Conservation (phyloP, 2,113 vertebrate species). For the Syngnathoides biaculeatus region DNA sequence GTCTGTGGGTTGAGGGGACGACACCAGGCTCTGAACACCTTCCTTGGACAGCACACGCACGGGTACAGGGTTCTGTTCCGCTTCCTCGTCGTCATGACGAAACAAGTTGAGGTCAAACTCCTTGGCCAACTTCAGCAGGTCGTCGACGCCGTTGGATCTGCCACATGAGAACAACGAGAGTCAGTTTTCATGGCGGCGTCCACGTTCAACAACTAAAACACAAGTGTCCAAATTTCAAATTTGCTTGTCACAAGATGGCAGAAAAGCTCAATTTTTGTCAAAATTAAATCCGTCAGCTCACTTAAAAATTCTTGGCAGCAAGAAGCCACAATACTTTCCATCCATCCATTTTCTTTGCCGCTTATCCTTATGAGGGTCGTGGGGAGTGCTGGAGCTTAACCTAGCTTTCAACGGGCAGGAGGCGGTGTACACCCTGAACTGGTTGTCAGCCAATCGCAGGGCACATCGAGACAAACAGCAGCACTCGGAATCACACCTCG, state of each 20-base stretch:
- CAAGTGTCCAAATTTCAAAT: background rate
- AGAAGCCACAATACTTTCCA: background rate
- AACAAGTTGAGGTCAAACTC: slow-evolving; percentile 90
- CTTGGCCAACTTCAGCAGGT: slow-evolving; percentile 86
- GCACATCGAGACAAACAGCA: too few species aligned
- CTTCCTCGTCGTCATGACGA: slow-evolving; percentile 60
- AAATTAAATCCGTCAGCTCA: too few species aligned
- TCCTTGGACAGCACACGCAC: slow-evolving; percentile 13
- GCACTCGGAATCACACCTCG: too few species aligned
- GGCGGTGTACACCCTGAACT: too few species aligned
- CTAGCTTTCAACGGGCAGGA: too few species aligned
- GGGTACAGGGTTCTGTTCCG: slow-evolving; percentile 45
- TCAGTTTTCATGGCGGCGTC: slow-evolving; percentile 27
- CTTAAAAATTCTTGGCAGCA: too few species aligned
- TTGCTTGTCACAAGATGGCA: background rate
- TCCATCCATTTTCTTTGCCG: too few species aligned
- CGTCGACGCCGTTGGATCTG: slow-evolving; percentile 73
- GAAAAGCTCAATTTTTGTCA: too few species aligned
- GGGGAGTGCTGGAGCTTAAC: too few species aligned
- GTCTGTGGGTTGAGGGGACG: background rate
- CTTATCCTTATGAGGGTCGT: too few species aligned
- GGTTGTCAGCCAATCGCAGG: too few species aligned
- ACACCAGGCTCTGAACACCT: background rate
- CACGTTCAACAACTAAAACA: background rate
- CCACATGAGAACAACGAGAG: background rate